A percentile compares a stretch with the other conserved stretches of the same genome.
phyloP scores from a whole-genome alignment of 2,113 vertebrate species.

The Bos indicus region DNA sequence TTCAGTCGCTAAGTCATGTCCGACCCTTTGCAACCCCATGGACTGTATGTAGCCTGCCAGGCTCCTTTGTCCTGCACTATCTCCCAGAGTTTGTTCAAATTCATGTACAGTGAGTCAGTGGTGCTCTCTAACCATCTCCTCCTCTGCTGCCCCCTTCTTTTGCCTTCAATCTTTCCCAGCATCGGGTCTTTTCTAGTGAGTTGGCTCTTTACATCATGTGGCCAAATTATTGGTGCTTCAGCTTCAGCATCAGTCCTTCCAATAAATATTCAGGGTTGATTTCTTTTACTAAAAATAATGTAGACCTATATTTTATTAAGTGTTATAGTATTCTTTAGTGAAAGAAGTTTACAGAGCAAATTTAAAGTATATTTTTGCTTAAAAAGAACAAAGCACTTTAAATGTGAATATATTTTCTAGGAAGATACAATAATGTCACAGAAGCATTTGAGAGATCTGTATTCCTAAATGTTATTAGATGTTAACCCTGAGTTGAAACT shows the following conservation, averaged over 20 bases:
- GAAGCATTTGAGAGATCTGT: neutral
- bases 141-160: neutral
- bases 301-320: neutral
- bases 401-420: neutral
- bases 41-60: neutral
- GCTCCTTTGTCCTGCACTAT: neutral
- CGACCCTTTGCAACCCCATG: neutral
- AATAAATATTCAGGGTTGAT: neutral
- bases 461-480: neutral
- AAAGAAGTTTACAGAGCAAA: neutral
- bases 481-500: neutral
- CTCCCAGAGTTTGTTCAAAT: neutral
- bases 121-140: neutral
- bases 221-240: neutral
- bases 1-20: neutral
- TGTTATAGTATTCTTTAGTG: neutral
- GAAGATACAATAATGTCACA: neutral
- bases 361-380: neutral
- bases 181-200: neutral
- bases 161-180: neutral
- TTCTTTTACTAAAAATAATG: neutral
- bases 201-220: neutral
- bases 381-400: neutral
- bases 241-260: neutral
- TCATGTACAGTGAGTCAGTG: neutral